Conservation (phyloP, 2,113 vertebrate species). For the Ptilonorhynchus violaceus region DNA sequence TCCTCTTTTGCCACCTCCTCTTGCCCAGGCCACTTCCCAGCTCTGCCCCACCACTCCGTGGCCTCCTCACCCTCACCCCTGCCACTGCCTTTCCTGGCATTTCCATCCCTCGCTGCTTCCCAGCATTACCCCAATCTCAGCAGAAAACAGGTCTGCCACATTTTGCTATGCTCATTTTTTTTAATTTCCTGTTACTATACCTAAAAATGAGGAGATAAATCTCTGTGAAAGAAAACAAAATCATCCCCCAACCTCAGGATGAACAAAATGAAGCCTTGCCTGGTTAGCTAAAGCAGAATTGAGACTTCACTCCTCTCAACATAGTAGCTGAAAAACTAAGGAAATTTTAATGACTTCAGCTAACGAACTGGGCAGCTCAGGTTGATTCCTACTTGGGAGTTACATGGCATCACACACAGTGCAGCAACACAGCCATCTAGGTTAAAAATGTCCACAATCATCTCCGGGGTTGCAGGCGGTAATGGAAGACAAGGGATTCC, state of each 20-base stretch:
- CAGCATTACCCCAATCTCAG: background rate
- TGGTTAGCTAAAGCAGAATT: background rate
- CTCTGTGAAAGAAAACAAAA: background rate
- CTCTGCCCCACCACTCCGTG: background rate
- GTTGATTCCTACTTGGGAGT: background rate
- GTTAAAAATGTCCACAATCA: background rate
- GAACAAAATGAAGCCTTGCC: background rate
- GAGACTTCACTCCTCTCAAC: background rate
- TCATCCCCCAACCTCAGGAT: background rate
- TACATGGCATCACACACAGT: background rate
- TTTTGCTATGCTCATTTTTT: background rate
- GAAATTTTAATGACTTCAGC: background rate
- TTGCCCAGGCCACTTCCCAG: background rate
- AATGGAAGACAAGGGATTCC: background rate
- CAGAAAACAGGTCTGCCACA: background rate
- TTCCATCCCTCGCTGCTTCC: background rate
- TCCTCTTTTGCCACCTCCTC: background rate
- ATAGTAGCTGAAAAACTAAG: background rate
- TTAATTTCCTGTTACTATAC: background rate
- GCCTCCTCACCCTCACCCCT: background rate
- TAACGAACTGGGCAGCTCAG: background rate
- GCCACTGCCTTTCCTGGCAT: background rate
- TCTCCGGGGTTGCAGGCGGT: background rate
- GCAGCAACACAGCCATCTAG: background rate
- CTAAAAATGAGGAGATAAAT: background rate